Base-by-base conservation (phyloP, 2,113 vertebrate species). In the Nipponia nippon region DNA sequence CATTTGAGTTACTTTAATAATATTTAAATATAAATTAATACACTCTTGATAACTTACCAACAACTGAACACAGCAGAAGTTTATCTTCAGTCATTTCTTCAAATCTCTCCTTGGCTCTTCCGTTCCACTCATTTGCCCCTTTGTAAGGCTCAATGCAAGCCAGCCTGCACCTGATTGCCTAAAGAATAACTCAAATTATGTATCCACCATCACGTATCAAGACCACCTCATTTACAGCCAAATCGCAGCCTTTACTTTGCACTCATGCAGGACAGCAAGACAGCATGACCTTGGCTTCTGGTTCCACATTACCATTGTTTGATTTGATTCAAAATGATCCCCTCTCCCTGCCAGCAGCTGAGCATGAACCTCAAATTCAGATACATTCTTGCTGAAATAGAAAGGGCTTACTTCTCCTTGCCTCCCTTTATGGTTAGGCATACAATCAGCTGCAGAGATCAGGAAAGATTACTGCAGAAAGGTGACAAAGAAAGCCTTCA, bases 151-250 rank as follows among this genome's bases (percentile, higher is more conserved):
- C 93, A 92, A 99, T 97, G 73, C 97, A 97, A 56, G 98, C 98
- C 96, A 99, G 97, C 80, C 97, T 98, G 98, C 99, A 99, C 87
- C 96, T 98, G 83, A 99, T 96, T 26, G 99, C 99, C 99, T 99
- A 44, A 91, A 82, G 62, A 86, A 32, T 46, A 95, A 85, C 36
- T 55, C 59, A 95, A 84, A 96, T 83, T 71, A 97, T n/a, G 22
- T 78, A 83, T 30, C 10, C 18, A 89, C 13, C 21, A 92, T 76
- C 87, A 69, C 12, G 22, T 32, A 72, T 5, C 42, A 56, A 62
- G 15, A 75, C 9, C 27, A 36, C 17, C n/a, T 73, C 59, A 59
- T 53, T 58, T 49, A 70, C 1, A 18, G 22, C 15, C 11, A 6
- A 67, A 76, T 32, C 21, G 42, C 34, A 62, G 34, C 13, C 67